These are phyloP conservation scores for Loxodonta africana DNA, from an alignment of 2,113 vertebrate genomes.

Conservation along the genomic window DNA sequence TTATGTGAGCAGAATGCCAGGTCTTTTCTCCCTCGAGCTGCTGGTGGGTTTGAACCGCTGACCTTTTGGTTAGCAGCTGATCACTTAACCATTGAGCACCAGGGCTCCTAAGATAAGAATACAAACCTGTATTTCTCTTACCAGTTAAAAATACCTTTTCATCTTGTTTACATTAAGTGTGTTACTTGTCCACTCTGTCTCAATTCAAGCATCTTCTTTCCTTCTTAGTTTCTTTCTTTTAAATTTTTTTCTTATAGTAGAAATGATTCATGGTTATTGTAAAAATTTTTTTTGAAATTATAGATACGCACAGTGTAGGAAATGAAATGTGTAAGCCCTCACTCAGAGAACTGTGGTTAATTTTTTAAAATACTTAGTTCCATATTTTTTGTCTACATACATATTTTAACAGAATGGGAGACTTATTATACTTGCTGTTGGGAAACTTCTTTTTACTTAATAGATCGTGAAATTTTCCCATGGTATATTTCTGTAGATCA, in stretches of 20 bases:
- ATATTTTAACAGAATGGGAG: conserved; percentile 22
- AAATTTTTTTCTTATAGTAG: not conserved
- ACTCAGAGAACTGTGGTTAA: not conserved
- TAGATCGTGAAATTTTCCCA: not conserved
- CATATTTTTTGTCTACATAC: not conserved
- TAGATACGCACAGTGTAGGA: not conserved
- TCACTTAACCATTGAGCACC: not conserved
- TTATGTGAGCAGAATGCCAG: not conserved
- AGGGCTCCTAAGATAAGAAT: not conserved
- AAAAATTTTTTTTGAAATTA: not conserved
- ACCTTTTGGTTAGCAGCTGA: not conserved
- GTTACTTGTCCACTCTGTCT: not conserved
- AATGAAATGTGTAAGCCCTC: not conserved
- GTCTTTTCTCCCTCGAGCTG: not conserved
- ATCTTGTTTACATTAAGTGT: conserved; percentile 22
- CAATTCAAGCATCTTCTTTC: not conserved
- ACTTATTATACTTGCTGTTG: not conserved
- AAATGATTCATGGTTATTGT: conserved; percentile 41
- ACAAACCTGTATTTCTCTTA: conserved; percentile 2
- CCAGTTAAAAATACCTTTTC: conserved; percentile 37
- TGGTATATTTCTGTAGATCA: not conserved
- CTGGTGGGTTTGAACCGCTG: not conserved
- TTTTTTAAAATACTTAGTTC: not conserved
- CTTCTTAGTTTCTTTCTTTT: not conserved
- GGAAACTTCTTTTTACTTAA: conserved; percentile 22